Evolutionary conservation across 2,113 vertebrate species (phyloP).

Genomic region (Odontesthes bonariensis): DNA sequence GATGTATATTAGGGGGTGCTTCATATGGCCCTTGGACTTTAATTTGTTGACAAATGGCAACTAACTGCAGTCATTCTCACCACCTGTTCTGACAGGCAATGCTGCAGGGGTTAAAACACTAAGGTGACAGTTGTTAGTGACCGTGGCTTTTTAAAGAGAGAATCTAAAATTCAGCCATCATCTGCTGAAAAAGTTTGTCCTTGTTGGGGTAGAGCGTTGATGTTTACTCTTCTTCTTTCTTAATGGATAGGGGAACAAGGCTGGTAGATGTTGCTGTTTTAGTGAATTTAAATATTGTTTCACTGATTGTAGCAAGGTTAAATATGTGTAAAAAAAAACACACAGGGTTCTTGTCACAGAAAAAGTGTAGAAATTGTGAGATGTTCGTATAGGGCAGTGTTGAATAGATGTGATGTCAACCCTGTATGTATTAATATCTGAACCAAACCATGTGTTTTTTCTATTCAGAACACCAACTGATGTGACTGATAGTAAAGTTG

Average conservation of each 20-base stretch:
- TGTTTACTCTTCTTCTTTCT: slow-evolving; percentile 40
- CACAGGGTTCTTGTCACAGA: background rate
- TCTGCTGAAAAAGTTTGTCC: slow-evolving; percentile 29
- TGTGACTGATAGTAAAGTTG: too few species aligned
- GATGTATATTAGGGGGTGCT: slow-evolving; percentile 16
- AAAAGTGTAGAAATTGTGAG: too few species aligned
- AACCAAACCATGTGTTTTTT: too few species aligned
- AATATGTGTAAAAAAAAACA: slow-evolving; percentile 15
- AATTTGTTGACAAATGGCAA: slow-evolving; percentile 67
- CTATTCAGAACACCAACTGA: too few species aligned
- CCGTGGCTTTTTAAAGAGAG: slow-evolving; percentile 59
- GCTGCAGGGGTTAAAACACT: background rate
- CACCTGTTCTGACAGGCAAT: slow-evolving; percentile 39
- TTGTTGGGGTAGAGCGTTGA: slow-evolving; percentile 34
- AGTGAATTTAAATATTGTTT: slow-evolving; percentile 51
- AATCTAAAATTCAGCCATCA: slow-evolving; percentile 1
- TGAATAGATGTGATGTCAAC: too few species aligned
- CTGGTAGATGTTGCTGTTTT: slow-evolving; percentile 17
- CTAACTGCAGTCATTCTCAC: slow-evolving; percentile 30
- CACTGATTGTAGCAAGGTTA: slow-evolving; percentile 30
- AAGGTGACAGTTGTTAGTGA: slow-evolving; percentile 35
- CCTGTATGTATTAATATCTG: too few species aligned
- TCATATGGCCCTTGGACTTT: slow-evolving; percentile 48
- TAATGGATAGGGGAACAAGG: slow-evolving; percentile 41
- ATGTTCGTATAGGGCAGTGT: too few species aligned